These are phyloP conservation scores for Chironomus tepperi DNA, from an alignment of 1,140 invertebrate species.

Conservation along the genomic window DNA sequence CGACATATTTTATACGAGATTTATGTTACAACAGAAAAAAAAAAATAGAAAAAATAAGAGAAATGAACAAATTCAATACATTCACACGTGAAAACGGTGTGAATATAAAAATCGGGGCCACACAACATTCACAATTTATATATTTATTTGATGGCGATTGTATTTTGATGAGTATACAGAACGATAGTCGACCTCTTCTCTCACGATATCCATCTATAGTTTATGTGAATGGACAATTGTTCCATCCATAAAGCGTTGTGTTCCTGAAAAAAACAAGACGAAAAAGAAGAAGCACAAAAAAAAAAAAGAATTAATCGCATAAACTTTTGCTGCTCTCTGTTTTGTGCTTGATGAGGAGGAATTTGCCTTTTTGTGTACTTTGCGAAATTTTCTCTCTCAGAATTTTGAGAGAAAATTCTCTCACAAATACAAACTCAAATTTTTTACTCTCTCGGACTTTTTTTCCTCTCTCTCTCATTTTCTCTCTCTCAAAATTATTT, in stretches of 20 bases:
- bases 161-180: not conserved
- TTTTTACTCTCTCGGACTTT: not conserved
- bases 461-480: not conserved
- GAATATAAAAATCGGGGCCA: too few relatives aligned
- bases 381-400: not conserved
- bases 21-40: slow-evolving; percentile 2
- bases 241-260: not conserved
- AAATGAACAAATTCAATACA: not conserved
- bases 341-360: too few relatives aligned
- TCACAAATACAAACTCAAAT: not conserved
- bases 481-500: not conserved
- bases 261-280: not conserved
- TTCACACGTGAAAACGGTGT: too few relatives aligned
- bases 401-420: not conserved
- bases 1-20: slow-evolving; percentile 14
- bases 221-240: not conserved
- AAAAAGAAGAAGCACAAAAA: too few relatives aligned
- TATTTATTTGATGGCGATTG: not conserved
- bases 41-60: not conserved
- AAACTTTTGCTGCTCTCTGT: not conserved
- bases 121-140: too few relatives aligned
- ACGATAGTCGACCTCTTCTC: too few relatives aligned
- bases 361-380: too few relatives aligned
- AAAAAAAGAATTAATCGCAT: too few relatives aligned
- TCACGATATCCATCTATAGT: not conserved